These are phyloP conservation scores for Oxycera nigricornis DNA, from an alignment of 2,888 invertebrate species.

Conservation along the genomic window DNA sequence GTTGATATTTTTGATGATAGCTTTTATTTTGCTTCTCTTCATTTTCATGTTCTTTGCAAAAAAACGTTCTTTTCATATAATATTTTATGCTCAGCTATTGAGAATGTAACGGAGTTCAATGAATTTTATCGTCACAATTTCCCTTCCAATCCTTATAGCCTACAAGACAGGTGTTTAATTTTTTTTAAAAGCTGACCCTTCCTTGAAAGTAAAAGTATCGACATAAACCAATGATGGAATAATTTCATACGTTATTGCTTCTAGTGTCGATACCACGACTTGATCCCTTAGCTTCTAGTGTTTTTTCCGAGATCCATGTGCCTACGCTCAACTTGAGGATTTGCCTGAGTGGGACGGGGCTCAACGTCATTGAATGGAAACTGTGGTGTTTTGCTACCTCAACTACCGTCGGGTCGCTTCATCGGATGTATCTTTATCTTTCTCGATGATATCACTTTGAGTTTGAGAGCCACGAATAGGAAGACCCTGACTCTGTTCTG, in stretches of 20 bases:
- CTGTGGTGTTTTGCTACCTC: conserved; percentile 7
- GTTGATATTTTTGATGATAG: too few species aligned
- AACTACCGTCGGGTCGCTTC: not conserved
- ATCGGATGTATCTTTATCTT: conserved; percentile 5
- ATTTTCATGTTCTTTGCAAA: too few species aligned
- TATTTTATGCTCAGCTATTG: too few species aligned
- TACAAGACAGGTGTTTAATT: too few species aligned
- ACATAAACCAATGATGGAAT: not conserved
- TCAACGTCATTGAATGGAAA: conserved; percentile 32
- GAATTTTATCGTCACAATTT: too few species aligned
- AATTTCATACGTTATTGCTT: not conserved
- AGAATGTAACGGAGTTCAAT: too few species aligned
- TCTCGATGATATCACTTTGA: not conserved
- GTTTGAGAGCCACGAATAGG: not conserved
- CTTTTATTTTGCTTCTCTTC: too few species aligned
- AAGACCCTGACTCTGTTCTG: conserved; percentile 16
- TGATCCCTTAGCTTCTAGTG: not conserved
- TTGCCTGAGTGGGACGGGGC: conserved; percentile 6
- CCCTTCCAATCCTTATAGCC: too few species aligned
- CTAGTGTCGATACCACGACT: not conserved
- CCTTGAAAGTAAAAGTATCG: not conserved
- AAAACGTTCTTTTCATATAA: too few species aligned
- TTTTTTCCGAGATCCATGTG: not conserved
- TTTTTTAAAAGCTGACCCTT: too few species aligned
- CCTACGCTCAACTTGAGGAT: not conserved